Evolutionary conservation across 2,888 invertebrate genomes (phyloP).

Genomic region (Fissipunctia ypsillon): DNA sequence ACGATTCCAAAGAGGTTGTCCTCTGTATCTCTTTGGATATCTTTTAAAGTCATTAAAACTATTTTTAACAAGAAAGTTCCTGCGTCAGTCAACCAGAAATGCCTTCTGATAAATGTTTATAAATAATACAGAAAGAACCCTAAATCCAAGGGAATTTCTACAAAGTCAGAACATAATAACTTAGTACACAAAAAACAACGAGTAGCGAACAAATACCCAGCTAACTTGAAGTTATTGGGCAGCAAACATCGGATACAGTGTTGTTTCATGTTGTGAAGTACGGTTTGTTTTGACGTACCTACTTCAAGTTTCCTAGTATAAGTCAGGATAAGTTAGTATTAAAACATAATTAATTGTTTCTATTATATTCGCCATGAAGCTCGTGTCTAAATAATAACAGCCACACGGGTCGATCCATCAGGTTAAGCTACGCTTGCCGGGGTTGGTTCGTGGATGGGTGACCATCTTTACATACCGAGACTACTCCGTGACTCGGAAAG

Average conservation of each 20-base stretch:
- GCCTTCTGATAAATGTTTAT: not conserved
- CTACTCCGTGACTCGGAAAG: too few relatives aligned
- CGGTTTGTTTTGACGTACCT: constrained; percentile 1
- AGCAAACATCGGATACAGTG: not conserved
- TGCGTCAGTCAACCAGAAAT: not conserved
- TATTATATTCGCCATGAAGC: too few relatives aligned
- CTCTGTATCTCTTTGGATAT: not conserved
- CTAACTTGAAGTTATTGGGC: not conserved
- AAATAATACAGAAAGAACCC: not conserved
- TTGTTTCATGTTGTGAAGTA: constrained; percentile 1
- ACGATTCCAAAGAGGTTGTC: not conserved
- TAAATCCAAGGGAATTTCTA: too few relatives aligned
- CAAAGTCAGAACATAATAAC: constrained; percentile 1
- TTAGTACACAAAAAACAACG: constrained; percentile 16
- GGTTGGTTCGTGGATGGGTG: too few relatives aligned
- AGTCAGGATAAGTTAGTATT: not conserved
- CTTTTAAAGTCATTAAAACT: not conserved
- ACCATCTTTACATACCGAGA: too few relatives aligned
- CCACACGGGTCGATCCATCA: too few relatives aligned
- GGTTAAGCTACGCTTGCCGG: too few relatives aligned
- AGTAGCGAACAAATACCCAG: not conserved
- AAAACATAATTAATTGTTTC: too few relatives aligned
- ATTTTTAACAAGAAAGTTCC: not conserved
- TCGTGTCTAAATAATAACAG: too few relatives aligned
- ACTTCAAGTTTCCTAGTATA: not conserved